Percentiles rank a stretch among this genome's conserved stretches.
These are phyloP conservation scores for Drosophila nikananu DNA, from an alignment of 1,140 invertebrate species.

Conservation along the genomic window DNA sequence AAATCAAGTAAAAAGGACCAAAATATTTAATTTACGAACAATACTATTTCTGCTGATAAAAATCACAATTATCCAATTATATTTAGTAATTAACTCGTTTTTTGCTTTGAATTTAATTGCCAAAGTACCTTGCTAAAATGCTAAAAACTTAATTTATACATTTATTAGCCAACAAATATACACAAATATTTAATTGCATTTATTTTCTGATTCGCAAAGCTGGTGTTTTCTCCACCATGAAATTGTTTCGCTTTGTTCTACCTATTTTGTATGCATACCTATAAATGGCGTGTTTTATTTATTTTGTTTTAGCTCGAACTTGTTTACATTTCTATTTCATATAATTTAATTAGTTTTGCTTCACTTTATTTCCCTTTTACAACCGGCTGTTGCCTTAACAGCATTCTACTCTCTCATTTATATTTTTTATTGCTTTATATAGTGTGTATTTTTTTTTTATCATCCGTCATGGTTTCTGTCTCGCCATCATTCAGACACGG, in stretches of 20 bases:
- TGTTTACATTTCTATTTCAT: constrained; percentile 69
- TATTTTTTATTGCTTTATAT: not conserved
- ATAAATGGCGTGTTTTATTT: constrained; percentile 59
- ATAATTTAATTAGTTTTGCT: constrained; percentile 80
- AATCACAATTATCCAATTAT: not conserved
- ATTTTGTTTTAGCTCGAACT: constrained; percentile 42
- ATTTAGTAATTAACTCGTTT: not conserved
- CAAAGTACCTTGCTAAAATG: not conserved
- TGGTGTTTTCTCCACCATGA: constrained; percentile 26
- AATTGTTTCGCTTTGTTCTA: constrained; percentile 56
- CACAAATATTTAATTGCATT: constrained; percentile 44
- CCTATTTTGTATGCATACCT: constrained; percentile 61
- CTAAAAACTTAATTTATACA: constrained; percentile 33
- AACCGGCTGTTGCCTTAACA: constrained; percentile 3
- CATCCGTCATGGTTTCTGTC: constrained; percentile 28
- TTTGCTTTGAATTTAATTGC: not conserved
- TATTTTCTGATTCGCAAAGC: constrained; percentile 14
- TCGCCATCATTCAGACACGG: constrained; percentile 5
- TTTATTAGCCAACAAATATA: constrained; percentile 47
- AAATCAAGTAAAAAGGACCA: not conserved
- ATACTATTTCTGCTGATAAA: not conserved
- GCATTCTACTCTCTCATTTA: not conserved
- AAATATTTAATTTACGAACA: not conserved
- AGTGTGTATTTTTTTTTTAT: not conserved
- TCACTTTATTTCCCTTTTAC: constrained; percentile 57